Base-by-base conservation (phyloP, 2,797 vertebrate species). In the Enteromius unitaeniatus region DNA sequence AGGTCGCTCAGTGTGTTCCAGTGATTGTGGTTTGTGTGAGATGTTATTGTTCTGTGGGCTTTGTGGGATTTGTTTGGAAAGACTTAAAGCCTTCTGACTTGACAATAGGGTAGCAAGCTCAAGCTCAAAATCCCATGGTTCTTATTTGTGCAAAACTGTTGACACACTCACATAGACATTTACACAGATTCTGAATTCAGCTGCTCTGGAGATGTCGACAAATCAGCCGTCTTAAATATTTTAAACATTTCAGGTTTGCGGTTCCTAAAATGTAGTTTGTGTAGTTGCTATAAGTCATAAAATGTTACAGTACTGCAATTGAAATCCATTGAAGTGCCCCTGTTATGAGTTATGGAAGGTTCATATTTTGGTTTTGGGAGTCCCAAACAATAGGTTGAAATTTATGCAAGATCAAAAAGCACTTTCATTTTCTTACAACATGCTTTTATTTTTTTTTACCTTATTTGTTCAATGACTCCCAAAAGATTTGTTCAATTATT, bases 51-150 rank as follows among this genome's bases (percentile, higher is more conserved):
- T 79, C 23, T 65, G 5, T 60, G 40, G 74, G 74, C 6, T 76
- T 26, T 77, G 14, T 42, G 37, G 55, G 75, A 62, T 78, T 62
- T 62, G 55, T 51, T 79, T 67, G 60, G 42, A 79, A 65, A 49
- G 34, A 67, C 28, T 37, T 67, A n/a, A 78, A 67, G 40, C 77
- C 62, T 15, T 49, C 45, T 64, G 40, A 78, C 40, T 64, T 78
- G 75, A 64, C 75, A 78, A 64, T 78, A 21, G 37, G 17, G 60
- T 45, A 64, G 55, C 17, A 47, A 17, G 40, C 75, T 78, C 37
- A 28, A 62, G 58, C 75, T 62, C 40, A 64, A 62, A 78, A 78
- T 78, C 58, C 40, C 23, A 31, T 64, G 55, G n/a, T 47, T 64
- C 58, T 47, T 62, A 31, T 64, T 31, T 64, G 23, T 31, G 55